A percentile compares a stretch with the other conserved stretches of the same genome.
Conservation (phyloP, 2,113 vertebrate species). For the Paradoxurus hermaphroditus region DNA sequence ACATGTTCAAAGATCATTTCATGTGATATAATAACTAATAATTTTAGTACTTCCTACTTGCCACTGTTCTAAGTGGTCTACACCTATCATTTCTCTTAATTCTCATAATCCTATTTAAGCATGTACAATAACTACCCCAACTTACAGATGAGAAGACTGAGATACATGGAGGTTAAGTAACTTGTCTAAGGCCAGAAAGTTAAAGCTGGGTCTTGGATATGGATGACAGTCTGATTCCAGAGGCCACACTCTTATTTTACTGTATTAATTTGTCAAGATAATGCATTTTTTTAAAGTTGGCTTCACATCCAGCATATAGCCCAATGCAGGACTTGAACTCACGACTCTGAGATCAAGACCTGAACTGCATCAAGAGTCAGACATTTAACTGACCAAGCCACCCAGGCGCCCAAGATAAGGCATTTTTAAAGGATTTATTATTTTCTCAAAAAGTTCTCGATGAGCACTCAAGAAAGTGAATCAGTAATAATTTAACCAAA, state of each 20-base stretch:
- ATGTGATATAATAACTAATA: neutral
- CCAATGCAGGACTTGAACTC: no score
- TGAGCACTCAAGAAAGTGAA: neutral
- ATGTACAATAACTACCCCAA: neutral
- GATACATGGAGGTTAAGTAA: neutral
- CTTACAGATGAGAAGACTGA: neutral
- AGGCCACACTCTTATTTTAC: neutral
- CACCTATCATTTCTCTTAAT: neutral
- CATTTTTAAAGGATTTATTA: neutral
- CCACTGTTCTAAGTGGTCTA: neutral
- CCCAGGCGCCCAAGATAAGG: neutral
- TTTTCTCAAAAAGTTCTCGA: neutral
- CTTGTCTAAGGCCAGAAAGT: neutral
- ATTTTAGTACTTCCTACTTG: neutral
- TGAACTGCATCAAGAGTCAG: no score
- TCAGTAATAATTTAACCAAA: neutral
- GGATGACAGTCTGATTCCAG: neutral
- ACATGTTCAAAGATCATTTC: neutral
- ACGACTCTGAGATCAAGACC: no score
- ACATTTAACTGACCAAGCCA: no score
- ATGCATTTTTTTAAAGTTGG: neutral
- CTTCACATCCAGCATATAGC: no score
- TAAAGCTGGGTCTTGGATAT: neutral
- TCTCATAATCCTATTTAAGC: neutral
- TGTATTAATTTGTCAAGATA: neutral